Percentiles rank a stretch among this genome's conserved stretches.
Evolutionary conservation across 2,797 vertebrate genomes (phyloP).

Genomic region (Notolabrus celidotus): DNA sequence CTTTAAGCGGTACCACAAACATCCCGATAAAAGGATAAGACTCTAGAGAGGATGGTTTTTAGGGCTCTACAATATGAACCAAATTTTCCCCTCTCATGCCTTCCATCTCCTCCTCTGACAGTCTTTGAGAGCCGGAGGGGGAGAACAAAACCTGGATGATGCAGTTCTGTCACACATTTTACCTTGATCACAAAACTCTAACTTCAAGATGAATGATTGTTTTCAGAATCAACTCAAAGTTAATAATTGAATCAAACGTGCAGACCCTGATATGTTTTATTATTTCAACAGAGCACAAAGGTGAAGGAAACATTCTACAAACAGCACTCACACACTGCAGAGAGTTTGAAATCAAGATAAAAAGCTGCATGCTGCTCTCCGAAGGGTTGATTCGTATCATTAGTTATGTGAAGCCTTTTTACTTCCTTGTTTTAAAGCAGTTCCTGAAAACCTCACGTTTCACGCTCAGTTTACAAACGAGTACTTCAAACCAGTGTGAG

Average conservation of each 20-base stretch:
- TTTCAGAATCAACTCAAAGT: no score
- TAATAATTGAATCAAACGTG: no score
- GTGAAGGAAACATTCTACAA: no score
- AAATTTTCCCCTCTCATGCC: no score
- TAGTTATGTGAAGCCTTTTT: constrained; percentile 47
- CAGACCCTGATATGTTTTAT: constrained; percentile 3
- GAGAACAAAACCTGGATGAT: no score
- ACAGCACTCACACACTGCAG: constrained; percentile 10
- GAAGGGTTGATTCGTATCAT: constrained; percentile 52
- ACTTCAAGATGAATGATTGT: no score
- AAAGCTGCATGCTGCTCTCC: constrained; percentile 40
- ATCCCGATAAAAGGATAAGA: constrained; percentile 9
- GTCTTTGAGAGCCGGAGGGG: no score
- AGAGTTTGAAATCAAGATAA: constrained; percentile 43
- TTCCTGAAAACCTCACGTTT: constrained; percentile 32
- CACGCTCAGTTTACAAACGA: constrained; percentile 22
- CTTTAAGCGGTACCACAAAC: background rate
- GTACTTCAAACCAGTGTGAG: constrained; percentile 7
- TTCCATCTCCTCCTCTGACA: no score
- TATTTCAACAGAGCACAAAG: constrained; percentile 6
- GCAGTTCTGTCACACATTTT: no score
- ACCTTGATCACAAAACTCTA: no score
- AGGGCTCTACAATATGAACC: background rate
- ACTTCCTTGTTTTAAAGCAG: constrained; percentile 42
- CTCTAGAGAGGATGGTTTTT: background rate